Conservation (phyloP, 35 echinoderm and acorn worm species). For the Heliocidaris erythrogramma region DNA sequence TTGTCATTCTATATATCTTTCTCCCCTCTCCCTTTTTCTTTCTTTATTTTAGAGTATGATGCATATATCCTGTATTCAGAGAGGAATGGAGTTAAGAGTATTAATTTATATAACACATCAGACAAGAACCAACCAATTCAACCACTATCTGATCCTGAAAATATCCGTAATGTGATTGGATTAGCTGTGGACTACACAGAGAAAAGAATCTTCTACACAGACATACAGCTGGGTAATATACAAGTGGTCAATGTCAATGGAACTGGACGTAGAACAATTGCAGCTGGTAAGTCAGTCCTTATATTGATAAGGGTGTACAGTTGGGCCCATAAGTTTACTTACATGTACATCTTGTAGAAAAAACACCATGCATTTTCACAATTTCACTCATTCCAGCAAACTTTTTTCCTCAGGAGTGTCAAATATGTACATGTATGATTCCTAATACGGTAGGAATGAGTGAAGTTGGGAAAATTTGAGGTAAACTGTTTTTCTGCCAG, state of each 20-base stretch:
- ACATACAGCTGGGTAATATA: constrained; percentile 87
- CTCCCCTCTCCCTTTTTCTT: not conserved
- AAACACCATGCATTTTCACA: too few relatives aligned
- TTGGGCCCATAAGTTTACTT: too few relatives aligned
- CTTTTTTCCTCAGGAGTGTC: too few relatives aligned
- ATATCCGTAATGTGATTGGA: constrained; percentile 82
- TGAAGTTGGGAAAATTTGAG: too few relatives aligned
- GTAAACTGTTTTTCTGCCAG: too few relatives aligned
- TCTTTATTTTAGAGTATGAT: constrained; percentile 66
- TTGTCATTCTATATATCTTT: not conserved
- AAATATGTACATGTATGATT: too few relatives aligned
- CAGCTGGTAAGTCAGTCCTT: constrained; percentile 44
- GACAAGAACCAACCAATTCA: constrained; percentile 54
- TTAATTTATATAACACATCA: constrained; percentile 44
- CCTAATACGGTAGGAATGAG: too few relatives aligned
- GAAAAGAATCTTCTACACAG: constrained; percentile 74
- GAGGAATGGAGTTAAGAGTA: constrained; percentile 68
- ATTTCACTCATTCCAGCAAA: too few relatives aligned
- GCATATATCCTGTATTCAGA: constrained; percentile 88
- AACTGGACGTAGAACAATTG: constrained; percentile 29
- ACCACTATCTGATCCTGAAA: constrained; percentile 41
- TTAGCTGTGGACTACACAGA: constrained; percentile 63
- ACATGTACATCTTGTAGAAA: too few relatives aligned
- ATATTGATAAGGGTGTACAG: not conserved
- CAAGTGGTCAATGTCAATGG: constrained; percentile 55